Conservation (phyloP, 92 coral and sea anemone species). For the Palythoa heliodiscus region DNA sequence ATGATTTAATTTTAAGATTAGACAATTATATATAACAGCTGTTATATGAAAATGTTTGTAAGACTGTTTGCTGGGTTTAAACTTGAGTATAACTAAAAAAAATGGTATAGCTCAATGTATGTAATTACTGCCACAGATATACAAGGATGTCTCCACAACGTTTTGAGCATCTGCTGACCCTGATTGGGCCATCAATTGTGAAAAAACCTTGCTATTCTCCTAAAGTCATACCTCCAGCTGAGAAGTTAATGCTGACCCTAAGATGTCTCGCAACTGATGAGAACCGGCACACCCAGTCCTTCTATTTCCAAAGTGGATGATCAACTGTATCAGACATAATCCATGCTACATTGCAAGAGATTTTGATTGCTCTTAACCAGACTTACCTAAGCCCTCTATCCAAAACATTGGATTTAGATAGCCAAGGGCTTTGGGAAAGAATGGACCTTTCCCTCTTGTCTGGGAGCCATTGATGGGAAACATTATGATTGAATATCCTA, state of each 20-base stretch:
- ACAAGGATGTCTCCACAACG: slow-evolving; percentile 66
- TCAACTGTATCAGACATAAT: slow-evolving; percentile 52
- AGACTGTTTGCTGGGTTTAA: slow-evolving; percentile 10
- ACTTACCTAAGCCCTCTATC: slow-evolving; percentile 29
- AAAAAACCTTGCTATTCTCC: slow-evolving; percentile 30
- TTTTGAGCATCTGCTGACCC: slow-evolving; percentile 56
- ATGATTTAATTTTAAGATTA: no score
- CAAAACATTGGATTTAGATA: slow-evolving; percentile 18
- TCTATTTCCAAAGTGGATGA: slow-evolving; percentile 54
- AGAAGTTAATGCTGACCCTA: slow-evolving; percentile 51
- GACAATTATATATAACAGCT: no score
- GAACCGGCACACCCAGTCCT: slow-evolving; percentile 51
- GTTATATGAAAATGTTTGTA: no score
- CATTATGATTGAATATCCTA: slow-evolving; percentile 29
- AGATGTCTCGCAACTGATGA: slow-evolving; percentile 67
- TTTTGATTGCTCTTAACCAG: slow-evolving; percentile 57
- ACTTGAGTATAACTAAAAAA: slow-evolving; percentile 4
- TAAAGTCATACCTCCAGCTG: slow-evolving; percentile 43
- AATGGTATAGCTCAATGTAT: neutral
- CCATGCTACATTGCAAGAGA: slow-evolving; percentile 48
- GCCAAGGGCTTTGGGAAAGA: slow-evolving; percentile 23
- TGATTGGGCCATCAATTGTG: slow-evolving; percentile 56
- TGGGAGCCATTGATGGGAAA: slow-evolving; percentile 26
- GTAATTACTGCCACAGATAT: slow-evolving; percentile 42
- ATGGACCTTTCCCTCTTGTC: slow-evolving; percentile 13